These are phyloP conservation scores for Epizoanthus scotinus DNA, from an alignment of 92 coral and sea anemone species.

Conservation along the genomic window DNA sequence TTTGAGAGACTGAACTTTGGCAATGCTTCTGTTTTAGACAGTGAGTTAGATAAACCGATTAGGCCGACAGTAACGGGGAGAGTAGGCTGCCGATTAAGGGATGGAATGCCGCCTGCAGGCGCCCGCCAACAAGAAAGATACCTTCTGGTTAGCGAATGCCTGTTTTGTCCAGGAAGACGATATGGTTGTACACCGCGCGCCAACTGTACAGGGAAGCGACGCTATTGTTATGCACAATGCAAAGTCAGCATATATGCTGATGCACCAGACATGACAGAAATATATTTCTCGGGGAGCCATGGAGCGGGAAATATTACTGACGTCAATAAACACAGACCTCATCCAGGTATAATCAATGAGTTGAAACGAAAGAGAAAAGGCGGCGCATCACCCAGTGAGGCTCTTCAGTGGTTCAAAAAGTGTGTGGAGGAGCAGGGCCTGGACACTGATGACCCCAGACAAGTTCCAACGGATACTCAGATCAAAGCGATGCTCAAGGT, in stretches of 20 bases:
- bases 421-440: slow-evolving; percentile 76
- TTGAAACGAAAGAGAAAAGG: slow-evolving; percentile 68
- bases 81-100: slow-evolving; percentile 82
- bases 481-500: slow-evolving; percentile 72
- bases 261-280: slow-evolving; percentile 71
- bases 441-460: slow-evolving; percentile 62
- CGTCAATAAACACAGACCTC: slow-evolving; percentile 76
- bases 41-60: slow-evolving; percentile 76
- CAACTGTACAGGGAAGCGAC: slow-evolving; percentile 92
- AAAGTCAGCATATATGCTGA: slow-evolving; percentile 90
- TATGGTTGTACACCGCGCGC: slow-evolving; percentile 95
- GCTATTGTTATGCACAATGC: slow-evolving; percentile 89
- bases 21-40: slow-evolving; percentile 87
- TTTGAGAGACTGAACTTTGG: slow-evolving; percentile 95
- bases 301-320: slow-evolving; percentile 87
- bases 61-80: slow-evolving; percentile 91
- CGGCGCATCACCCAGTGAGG: slow-evolving; percentile 71
- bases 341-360: slow-evolving; percentile 66
- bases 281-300: slow-evolving; percentile 89
- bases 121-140: slow-evolving; percentile 72
- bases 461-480: slow-evolving; percentile 73
- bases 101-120: slow-evolving; percentile 85
- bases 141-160: slow-evolving; percentile 95
- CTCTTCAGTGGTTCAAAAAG: slow-evolving; percentile 72
- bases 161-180: slow-evolving; percentile 93